Evolutionary conservation across 2,113 vertebrate genomes (phyloP).

Genomic region (Neolamprologus falcicula): DNA sequence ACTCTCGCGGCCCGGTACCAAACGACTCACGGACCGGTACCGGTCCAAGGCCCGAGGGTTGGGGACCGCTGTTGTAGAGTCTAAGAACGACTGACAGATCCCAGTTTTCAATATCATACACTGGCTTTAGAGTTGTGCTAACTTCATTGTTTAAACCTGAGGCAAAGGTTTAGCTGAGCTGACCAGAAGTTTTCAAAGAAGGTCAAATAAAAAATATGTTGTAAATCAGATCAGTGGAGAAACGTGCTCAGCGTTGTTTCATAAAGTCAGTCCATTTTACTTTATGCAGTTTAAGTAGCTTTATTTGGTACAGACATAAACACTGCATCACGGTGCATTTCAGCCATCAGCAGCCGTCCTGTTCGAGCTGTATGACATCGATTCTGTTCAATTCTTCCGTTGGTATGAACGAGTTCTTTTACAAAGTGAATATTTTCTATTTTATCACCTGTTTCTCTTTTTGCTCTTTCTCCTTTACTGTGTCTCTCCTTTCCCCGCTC

Average conservation of each 20-base stretch:
- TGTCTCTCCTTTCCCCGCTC: background rate
- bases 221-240: background rate
- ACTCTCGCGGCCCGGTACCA: no score
- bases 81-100: background rate
- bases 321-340: background rate
- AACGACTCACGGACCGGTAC: no score
- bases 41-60: no score
- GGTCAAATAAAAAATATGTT: background rate
- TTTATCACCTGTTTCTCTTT: background rate
- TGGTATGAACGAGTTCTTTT: fast-evolving
- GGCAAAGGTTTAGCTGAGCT: background rate
- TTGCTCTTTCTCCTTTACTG: background rate
- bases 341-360: background rate
- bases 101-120: background rate
- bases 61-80: no score
- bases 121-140: fast-evolving
- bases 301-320: background rate
- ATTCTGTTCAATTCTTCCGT: background rate
- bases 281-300: background rate
- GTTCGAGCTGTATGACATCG: background rate
- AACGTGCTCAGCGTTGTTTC: background rate
- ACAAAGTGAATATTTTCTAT: background rate
- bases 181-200: background rate
- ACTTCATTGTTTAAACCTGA: background rate
- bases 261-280: background rate